Evolutionary conservation across 2,888 invertebrate genomes (phyloP).

Genomic region (Amphipyra tragopoginis): DNA sequence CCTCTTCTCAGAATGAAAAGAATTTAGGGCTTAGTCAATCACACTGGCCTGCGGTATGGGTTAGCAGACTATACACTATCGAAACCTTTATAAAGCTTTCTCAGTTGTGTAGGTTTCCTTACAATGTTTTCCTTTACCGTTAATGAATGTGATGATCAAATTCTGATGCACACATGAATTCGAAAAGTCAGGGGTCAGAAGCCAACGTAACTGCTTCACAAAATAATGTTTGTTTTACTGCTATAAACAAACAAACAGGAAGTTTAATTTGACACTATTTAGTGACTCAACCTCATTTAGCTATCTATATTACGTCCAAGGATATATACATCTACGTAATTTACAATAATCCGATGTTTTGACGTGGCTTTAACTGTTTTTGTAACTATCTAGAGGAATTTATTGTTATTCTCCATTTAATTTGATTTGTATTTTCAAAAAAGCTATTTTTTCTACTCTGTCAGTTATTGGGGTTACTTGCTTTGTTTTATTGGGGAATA

Average conservation of each 20-base stretch:
- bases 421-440: constrained; percentile 32
- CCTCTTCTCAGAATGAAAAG: too few species aligned
- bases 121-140: too few species aligned
- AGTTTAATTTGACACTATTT: constrained; percentile 27
- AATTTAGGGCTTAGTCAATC: too few species aligned
- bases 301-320: constrained; percentile 22
- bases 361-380: constrained; percentile 35
- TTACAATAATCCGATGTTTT: constrained; percentile 52
- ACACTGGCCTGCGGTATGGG: too few species aligned
- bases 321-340: constrained; percentile 33
- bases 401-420: constrained; percentile 30
- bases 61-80: too few species aligned
- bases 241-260: constrained; percentile 15
- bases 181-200: too few species aligned
- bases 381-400: constrained; percentile 29
- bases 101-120: too few species aligned
- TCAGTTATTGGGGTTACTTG: constrained; percentile 33
- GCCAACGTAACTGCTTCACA: too few species aligned
- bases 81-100: too few species aligned
- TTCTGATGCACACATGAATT: too few species aligned
- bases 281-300: constrained; percentile 21
- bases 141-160: too few species aligned
- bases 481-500: constrained; percentile 46
- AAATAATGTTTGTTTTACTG: not conserved
- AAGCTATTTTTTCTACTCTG: constrained; percentile 19